A percentile compares a stretch with the other conserved stretches of the same genome.
Evolutionary conservation across 2,113 vertebrate genomes (phyloP).

Genomic region (Campylorhamphus procurvoides): DNA sequence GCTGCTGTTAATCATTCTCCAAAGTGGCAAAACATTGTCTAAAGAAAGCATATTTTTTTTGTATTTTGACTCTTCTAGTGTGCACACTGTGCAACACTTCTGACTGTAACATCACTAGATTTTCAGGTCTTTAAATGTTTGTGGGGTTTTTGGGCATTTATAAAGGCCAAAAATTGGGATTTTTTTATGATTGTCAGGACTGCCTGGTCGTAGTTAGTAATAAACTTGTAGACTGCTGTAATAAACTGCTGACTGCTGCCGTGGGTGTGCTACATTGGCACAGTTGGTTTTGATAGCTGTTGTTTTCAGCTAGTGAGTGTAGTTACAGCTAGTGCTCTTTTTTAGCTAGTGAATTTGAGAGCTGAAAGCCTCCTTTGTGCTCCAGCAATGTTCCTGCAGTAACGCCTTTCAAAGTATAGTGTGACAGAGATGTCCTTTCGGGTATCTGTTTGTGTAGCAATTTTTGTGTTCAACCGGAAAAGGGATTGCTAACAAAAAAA

Average conservation of each 20-base stretch:
- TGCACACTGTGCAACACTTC: background rate
- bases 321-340: background rate
- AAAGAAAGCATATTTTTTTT: background rate
- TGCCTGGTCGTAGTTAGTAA: background rate
- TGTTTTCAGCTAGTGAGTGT: background rate
- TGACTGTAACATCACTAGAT: background rate
- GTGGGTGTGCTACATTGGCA: background rate
- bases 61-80: background rate
- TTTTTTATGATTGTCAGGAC: background rate
- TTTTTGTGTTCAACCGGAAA: background rate
- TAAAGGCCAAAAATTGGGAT: background rate
- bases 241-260: background rate
- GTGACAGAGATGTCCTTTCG: background rate
- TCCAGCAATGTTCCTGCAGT: background rate
- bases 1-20: constrained; percentile 9
- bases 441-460: background rate
- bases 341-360: background rate
- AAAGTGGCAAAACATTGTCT: background rate
- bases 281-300: background rate
- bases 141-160: background rate
- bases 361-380: background rate
- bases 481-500: background rate
- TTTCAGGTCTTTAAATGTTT: background rate
- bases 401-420: background rate
- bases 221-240: background rate